Evolutionary conservation across 2,888 invertebrate species (phyloP), one percentile per base, ranked within the genome.

Genomic region (Malthinus seriepunctatus): DNA sequence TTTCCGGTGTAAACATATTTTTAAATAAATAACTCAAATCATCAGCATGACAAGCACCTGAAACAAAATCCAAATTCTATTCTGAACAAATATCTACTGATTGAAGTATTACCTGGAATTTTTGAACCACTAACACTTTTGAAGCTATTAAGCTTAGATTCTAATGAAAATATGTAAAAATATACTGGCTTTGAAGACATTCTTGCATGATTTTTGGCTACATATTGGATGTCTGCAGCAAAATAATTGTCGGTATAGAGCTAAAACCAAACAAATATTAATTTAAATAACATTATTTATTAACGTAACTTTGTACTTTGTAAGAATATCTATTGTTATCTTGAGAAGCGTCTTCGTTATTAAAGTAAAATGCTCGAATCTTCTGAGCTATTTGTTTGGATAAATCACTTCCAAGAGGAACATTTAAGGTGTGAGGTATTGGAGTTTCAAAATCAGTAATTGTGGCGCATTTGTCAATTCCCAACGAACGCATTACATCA

Each of bases 1-100:
- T 63, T 37, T 52, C 42, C 8, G 69, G 67, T 2, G 66, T 62
- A 7, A 56, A 10, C 9, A 48, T 15, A 44, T 51, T 62, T 50
- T 69, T 67, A 52, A 73, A 73, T 12, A 73, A 45, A 51, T 73
- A 73, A 7, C 68, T 68, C n/a, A 73, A 48, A 9, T 73, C 73
- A 62, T 73, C 73, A 33, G 63, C 69, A 62, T 73, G 73, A 32
- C 63, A 62, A 1, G 63, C 69, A 34, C 72, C 73, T 71, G 47
- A 35, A 38, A 45, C 10, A 8, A 45, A 51, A n/a, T n/a, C 9
- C 5, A n/a, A n/a, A n/a, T n/a, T n/a, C n/a, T n/a, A n/a, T n/a
- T n/a, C n/a, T 38, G 14, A 38, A 38, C 9, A 8, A 8, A 12
- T 8, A 12, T 1, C 1, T 38, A 1, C 3, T 38, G 9, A 9